Conservation (phyloP, 2,113 vertebrate genomes). For the Azemiops feae region DNA sequence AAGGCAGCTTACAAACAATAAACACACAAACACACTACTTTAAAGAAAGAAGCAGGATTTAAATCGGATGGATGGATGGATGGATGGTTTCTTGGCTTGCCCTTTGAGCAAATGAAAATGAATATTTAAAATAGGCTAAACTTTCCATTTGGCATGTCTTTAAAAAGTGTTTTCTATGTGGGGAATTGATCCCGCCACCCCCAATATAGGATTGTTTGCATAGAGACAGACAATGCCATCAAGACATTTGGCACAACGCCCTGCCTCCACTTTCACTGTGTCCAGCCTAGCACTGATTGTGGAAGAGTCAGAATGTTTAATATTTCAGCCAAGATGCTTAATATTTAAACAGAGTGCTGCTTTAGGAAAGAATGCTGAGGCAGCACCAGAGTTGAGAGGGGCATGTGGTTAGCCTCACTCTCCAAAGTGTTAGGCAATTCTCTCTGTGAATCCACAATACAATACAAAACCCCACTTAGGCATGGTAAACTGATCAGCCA, state of each 20-base stretch:
- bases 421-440: background rate
- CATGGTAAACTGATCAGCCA: background rate
- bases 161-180: background rate
- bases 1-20: background rate
- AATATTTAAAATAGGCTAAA: background rate
- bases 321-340: constrained; percentile 27
- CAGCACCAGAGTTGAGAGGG: background rate
- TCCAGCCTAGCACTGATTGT: constrained; percentile 7
- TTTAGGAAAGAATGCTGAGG: constrained; percentile 23
- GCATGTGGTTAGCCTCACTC: background rate
- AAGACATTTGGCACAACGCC: constrained; percentile 11
- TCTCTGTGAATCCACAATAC: background rate
- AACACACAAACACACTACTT: background rate
- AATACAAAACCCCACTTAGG: background rate
- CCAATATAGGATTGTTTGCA: background rate
- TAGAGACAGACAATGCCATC: constrained; percentile 18
- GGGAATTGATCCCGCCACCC: background rate
- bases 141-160: background rate
- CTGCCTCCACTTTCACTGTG: constrained; percentile 13
- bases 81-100: background rate
- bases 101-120: background rate
- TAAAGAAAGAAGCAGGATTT: background rate
- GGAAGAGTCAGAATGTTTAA: constrained; percentile 32
- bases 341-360: constrained; percentile 32
- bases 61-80: background rate